These are phyloP conservation scores for Chanos chanos DNA, from an alignment of 2,797 vertebrate genomes.

Conservation along the genomic window DNA sequence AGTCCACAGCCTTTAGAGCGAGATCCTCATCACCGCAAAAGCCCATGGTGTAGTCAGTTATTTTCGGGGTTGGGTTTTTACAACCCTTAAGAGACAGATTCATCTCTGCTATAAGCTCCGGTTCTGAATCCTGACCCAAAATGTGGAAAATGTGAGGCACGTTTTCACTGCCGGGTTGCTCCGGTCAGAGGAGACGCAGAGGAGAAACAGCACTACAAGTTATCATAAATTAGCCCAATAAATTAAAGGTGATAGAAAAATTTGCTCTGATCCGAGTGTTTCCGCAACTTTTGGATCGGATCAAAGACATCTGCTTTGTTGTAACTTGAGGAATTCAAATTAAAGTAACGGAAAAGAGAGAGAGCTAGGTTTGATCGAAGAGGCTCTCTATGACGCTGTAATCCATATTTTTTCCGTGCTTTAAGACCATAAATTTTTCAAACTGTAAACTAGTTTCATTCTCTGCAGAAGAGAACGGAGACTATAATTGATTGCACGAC, in stretches of 20 bases:
- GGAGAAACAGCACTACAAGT: slow-evolving; percentile 16
- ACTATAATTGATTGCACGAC: background rate
- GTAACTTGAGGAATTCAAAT: no score
- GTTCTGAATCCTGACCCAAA: slow-evolving; percentile 27
- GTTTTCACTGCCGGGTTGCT: slow-evolving; percentile 12
- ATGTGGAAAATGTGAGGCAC: slow-evolving; percentile 28
- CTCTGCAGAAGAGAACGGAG: background rate
- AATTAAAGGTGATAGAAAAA: slow-evolving; percentile 6
- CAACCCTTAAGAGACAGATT: slow-evolving; percentile 31
- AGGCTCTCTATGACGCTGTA: background rate
- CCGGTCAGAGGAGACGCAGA: slow-evolving; percentile 3
- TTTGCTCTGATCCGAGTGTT: slow-evolving; percentile 17
- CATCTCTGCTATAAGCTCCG: slow-evolving; percentile 5
- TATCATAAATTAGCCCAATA: slow-evolving; percentile 17
- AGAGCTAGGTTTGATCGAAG: slow-evolving; percentile 25
- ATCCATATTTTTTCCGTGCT: slow-evolving; percentile 2
- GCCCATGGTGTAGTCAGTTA: slow-evolving; percentile 16
- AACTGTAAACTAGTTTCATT: background rate
- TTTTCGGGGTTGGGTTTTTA: slow-evolving; percentile 36
- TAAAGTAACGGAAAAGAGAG: no score
- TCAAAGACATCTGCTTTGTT: no score
- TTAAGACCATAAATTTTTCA: background rate
- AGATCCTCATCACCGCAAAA: slow-evolving; percentile 1
- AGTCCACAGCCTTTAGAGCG: no score
- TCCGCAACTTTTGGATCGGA: background rate